Conservation (phyloP, 2,113 vertebrate species). For the Tetrao urogallus region DNA sequence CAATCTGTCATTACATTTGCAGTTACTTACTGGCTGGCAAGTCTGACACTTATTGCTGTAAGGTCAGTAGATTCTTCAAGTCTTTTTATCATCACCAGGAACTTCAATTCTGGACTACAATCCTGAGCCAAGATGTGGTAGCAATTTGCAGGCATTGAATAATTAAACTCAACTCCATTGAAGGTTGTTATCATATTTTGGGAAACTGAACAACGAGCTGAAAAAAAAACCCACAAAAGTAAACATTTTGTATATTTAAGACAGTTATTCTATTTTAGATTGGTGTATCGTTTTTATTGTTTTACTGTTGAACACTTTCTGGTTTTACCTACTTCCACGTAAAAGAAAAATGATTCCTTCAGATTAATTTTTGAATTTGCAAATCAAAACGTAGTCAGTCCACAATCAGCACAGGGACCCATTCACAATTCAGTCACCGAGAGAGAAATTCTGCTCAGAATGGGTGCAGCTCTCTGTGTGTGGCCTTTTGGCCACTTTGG, state of each 20-base stretch:
- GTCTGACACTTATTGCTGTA: constrained; percentile 74
- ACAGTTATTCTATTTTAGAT: neutral
- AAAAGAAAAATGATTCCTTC: neutral
- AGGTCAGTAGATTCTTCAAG: constrained; percentile 50
- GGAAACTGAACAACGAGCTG: constrained; percentile 61
- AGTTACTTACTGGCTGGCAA: constrained; percentile 80
- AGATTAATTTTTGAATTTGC: neutral
- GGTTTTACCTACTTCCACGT: neutral
- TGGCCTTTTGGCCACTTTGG: neutral
- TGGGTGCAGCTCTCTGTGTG: neutral
- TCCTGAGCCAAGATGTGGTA: constrained; percentile 84
- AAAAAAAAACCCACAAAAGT: neutral
- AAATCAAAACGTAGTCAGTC: neutral
- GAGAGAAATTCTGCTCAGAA: neutral
- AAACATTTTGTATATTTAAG: neutral
- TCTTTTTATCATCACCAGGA: constrained; percentile 81
- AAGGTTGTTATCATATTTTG: constrained; percentile 76
- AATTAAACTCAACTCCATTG: constrained; percentile 72
- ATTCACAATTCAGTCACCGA: fast-evolving
- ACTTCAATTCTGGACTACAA: constrained; percentile 82
- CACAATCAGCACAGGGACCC: neutral
- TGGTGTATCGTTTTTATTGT: neutral
- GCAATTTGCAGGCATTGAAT: constrained; percentile 80
- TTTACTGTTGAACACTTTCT: neutral
- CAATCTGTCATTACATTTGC: neutral